Percentiles rank a stretch among this genome's conserved stretches.
Evolutionary conservation across 2,113 vertebrate genomes (phyloP).

Genomic region (Oreochromis tanganicae): DNA sequence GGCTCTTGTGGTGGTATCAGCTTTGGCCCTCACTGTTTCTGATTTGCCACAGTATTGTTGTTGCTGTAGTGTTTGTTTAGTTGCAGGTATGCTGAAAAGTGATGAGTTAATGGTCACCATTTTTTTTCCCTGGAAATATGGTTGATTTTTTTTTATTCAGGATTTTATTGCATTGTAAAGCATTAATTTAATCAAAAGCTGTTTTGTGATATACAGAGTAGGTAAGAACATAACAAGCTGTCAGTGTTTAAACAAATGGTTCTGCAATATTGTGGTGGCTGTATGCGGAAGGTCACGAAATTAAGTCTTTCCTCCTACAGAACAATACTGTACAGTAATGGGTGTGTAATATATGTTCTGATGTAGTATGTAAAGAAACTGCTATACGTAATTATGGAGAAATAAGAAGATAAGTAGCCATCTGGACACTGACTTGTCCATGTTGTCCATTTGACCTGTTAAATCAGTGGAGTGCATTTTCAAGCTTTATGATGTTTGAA

Average conservation of each 20-base stretch:
- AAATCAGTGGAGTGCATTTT: not conserved
- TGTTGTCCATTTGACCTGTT: not conserved
- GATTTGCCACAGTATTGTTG: conserved; percentile 2
- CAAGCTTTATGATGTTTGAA: not conserved
- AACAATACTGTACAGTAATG: not conserved
- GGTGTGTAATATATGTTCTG: not conserved
- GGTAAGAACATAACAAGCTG: not conserved
- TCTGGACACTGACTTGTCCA: not conserved
- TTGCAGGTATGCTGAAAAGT: not conserved
- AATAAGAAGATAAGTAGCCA: not conserved
- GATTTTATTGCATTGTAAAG: not conserved
- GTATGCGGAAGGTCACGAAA: not conserved
- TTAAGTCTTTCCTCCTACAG: not conserved
- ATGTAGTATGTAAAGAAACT: not conserved
- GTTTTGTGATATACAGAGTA: not conserved
- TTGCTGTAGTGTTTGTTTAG: not conserved
- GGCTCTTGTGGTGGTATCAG: not conserved
- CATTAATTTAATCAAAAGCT: not conserved
- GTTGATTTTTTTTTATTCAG: not conserved
- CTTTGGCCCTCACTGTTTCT: not conserved
- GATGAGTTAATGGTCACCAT: not conserved
- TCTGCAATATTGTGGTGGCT: not conserved
- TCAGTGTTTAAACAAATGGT: not conserved
- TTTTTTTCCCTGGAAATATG: not conserved
- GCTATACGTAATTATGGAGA: not conserved